These are phyloP conservation scores for Trinorchestia longiramus DNA, from an alignment of 1,140 invertebrate genomes.

Conservation along the genomic window DNA sequence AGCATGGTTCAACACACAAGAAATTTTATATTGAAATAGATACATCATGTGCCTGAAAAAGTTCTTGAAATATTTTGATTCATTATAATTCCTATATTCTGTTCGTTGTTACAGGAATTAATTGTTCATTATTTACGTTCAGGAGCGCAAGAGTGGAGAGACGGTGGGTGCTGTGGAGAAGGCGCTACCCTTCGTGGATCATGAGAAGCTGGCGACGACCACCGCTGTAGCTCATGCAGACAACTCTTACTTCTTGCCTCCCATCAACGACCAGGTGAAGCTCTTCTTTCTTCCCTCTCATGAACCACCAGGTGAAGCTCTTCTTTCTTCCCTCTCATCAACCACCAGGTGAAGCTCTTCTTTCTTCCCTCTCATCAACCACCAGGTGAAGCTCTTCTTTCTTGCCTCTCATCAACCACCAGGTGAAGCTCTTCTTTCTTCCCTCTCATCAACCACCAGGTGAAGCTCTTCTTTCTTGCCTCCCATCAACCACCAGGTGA, in stretches of 20 bases:
- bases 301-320: not conserved
- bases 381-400: no score
- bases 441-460: no score
- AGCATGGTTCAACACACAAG: not conserved
- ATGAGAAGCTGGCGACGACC: not conserved
- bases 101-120: no score
- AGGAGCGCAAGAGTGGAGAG: not conserved
- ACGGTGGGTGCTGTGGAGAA: not conserved
- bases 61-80: no score
- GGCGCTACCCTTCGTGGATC: not conserved
- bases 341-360: no score
- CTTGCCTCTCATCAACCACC: no score
- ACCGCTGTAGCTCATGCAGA: not conserved
- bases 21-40: not conserved
- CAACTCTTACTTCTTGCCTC: constrained; percentile 13
- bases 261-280: not conserved
- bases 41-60: no score
- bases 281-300: not conserved
- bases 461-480: constrained; percentile 13
- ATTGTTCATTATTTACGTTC: no score
- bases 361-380: no score
- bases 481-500: constrained; percentile 1
- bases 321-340: no score
- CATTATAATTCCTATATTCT: no score
- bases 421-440: no score